Evolutionary conservation across 2,888 invertebrate genomes (phyloP), one percentile per base, ranked within the genome.

Genomic region (Ornithoptera alexandrae): DNA sequence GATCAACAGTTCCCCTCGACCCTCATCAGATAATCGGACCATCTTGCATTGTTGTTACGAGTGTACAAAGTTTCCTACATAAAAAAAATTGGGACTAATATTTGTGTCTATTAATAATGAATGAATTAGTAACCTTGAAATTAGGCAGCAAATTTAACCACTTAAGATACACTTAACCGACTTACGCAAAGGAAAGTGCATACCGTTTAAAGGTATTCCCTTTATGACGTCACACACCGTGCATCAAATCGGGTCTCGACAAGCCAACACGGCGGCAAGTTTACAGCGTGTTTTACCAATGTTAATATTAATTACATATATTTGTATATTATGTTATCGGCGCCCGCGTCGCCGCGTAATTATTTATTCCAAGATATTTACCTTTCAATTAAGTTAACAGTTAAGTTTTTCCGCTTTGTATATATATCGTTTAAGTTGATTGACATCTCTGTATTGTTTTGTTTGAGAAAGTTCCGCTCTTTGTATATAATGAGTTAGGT

Each of bases 241-340:
- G 10, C 6, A 39, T 39, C 50, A 18, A 50, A 50, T 50, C 5
- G 15, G 50, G 15, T 10, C 10, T 1, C 12, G 22, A 22, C 6
- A 12, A 24, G 24, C 15, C 53, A 36, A 39, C 22, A 53, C 50
- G 61, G 46, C 24, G 50, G 30, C 24, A 61, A 60, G 17, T 70
- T 58, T 67, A 67, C 62, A 70, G 66, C 46, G 39, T 57, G 39
- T 50, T 63, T 63, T 70, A 70, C 67, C 70, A 70, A 67, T 70
- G 70, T 67, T 67, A 67, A 64, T 50, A 57, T 64, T 70, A 63
- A 63, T 65, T 68, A 50, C 57, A 68, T 63, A 65, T 69, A 66
- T 77, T 72, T 78, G 77, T 78, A 78, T 78, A 78, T 78, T 78
- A 72, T 75, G 76, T 75, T 74, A 42, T 73, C 74, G 72, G 39